These are phyloP conservation scores for Eupeodes latifasciatus DNA, from an alignment of 2,888 invertebrate genomes.

Conservation along the genomic window DNA sequence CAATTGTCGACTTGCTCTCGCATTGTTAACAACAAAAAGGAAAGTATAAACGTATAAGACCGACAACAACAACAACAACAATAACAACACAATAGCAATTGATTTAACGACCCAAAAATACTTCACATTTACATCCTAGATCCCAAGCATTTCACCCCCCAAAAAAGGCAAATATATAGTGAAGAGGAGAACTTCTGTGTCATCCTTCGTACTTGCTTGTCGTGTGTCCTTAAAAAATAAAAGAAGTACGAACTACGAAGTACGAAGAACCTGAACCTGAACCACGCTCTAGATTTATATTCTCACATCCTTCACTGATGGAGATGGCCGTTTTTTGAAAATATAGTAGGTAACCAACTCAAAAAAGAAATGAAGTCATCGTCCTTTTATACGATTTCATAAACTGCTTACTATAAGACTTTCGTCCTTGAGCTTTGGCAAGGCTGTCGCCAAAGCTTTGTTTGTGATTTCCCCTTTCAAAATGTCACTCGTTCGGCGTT, in stretches of 20 bases:
- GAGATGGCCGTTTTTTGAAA: slow-evolving; percentile 15
- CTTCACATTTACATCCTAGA: slow-evolving; percentile 67
- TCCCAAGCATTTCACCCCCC: slow-evolving; percentile 40
- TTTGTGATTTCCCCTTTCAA: slow-evolving; percentile 7
- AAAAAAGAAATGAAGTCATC: slow-evolving; percentile 33
- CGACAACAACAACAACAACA: slow-evolving; percentile 25
- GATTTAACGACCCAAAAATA: slow-evolving; percentile 74
- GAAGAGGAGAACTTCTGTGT: slow-evolving; percentile 45
- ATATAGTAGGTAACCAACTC: slow-evolving; percentile 8
- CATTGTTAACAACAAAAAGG: slow-evolving; percentile 17
- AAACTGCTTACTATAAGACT: slow-evolving; percentile 49
- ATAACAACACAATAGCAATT: slow-evolving; percentile 65
- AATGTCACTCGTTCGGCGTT: slow-evolving; percentile 68
- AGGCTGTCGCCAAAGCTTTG: slow-evolving; percentile 41
- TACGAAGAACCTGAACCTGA: background rate
- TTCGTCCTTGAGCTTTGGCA: slow-evolving; percentile 57
- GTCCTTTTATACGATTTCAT: slow-evolving; percentile 50
- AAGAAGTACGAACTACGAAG: background rate
- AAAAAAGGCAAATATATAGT: slow-evolving; percentile 38
- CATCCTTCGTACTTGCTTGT: slow-evolving; percentile 4
- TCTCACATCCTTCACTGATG: slow-evolving; percentile 20
- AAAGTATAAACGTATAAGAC: background rate
- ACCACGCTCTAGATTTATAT: slow-evolving; percentile 39
- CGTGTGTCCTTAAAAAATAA: slow-evolving; percentile 12
- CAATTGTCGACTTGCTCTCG: slow-evolving; percentile 56